Evolutionary conservation across 53 echinoderm and acorn worm genomes (phyloP), one percentile per base, ranked within the genome.

Genomic region (Patiria pectinifera): DNA sequence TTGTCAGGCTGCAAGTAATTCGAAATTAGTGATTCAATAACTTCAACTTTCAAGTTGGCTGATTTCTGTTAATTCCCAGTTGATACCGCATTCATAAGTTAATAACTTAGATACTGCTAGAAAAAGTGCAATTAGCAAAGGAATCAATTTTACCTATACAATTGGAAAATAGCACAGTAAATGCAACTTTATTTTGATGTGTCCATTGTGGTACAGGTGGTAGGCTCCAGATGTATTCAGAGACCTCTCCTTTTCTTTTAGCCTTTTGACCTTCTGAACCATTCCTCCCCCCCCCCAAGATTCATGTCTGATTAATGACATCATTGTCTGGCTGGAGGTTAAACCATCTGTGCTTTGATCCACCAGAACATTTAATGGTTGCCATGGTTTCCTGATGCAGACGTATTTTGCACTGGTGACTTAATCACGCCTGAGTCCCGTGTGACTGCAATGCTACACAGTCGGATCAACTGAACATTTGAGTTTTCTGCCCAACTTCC

Each of bases 251-350:
- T 0, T 35, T 60, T 8, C 19, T 70, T 70, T 70, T 18, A 15
- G 14, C 70, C 16, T 70, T 70, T 13, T 70, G 70, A 70, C 70
- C 70, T 70, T 70, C 21, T 18, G 70, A 70, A 70, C 35, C 35
- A 35, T 35, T 13, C 70, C 21, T 16, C 21, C 70, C 16, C 3
- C 16, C 19, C 70, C 18, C 18, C 18, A 19, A 70, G 70, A 70
- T 2, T 70, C 70, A 0, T 21, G 70, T 70, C 70, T 21, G 14
- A 4, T 70, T 70, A 18, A 70, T 21, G 70, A 14, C 70, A 70
- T 13, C 70, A 18, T 70, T 45, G 84, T 84, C 84, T 84, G 62
- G 84, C 35, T 62, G 24, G 84, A 15, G 84, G 84, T 84, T 84
- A 3, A 58, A 7, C 62, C 62, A 44, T 84, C 62, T 63, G 69